Conservation (phyloP, 2,888 invertebrate genomes). For the Chymomyza caudatula region DNA sequence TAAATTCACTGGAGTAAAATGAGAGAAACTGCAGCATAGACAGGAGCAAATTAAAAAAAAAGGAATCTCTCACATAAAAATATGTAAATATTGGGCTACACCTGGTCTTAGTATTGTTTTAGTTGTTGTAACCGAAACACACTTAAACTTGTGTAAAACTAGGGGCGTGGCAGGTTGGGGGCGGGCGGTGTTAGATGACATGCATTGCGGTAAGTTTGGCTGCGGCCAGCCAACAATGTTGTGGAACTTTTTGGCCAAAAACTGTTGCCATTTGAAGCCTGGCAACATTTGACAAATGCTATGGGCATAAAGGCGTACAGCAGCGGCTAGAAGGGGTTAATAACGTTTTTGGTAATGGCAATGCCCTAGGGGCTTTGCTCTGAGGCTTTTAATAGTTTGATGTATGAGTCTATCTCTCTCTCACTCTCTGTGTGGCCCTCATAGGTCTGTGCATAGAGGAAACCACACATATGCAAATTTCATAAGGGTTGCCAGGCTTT, state of each 20-base stretch:
- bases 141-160: constrained; percentile 54
- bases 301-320: constrained; percentile 21
- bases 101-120: constrained; percentile 45
- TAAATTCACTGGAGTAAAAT: constrained; percentile 25
- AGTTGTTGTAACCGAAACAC: constrained; percentile 40
- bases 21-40: neutral
- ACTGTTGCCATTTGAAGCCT: constrained; percentile 67
- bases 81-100: constrained; percentile 61
- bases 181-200: neutral
- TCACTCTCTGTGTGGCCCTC: neutral
- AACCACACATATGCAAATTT: constrained; percentile 58
- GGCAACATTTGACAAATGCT: constrained; percentile 71
- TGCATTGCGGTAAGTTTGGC: constrained; percentile 40
- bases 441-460: constrained; percentile 24
- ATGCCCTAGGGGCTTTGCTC: constrained; percentile 55
- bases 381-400: constrained; percentile 70
- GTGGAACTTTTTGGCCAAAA: constrained; percentile 55
- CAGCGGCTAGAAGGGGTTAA: constrained; percentile 14
- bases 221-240: constrained; percentile 46
- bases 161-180: neutral
- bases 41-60: neutral
- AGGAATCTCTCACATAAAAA: constrained; percentile 28
- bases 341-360: neutral
- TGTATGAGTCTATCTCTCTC: constrained; percentile 49
- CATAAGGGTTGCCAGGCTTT: constrained; percentile 33